Evolutionary conservation across 1,140 invertebrate species (phyloP).

Genomic region (Teleopsis dalmanni): DNA sequence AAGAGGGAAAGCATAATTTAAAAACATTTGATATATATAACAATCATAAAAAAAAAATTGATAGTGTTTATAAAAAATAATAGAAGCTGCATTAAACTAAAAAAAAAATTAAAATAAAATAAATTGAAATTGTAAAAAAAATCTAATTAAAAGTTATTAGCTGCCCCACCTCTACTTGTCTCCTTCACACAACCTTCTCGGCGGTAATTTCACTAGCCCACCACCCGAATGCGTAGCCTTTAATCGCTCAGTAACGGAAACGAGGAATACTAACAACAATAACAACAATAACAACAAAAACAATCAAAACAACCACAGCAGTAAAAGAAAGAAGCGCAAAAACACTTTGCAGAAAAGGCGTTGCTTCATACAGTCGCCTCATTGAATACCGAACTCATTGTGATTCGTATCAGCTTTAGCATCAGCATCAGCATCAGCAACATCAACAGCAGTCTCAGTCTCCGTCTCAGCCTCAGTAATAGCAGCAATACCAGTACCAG

Average conservation of each 20-base stretch:
- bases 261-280: too few species aligned
- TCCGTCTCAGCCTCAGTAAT: neutral
- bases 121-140: conserved; percentile 16
- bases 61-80: conserved; percentile 2
- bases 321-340: neutral
- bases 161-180: neutral
- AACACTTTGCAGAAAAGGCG: conserved; percentile 17
- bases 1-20: conserved; percentile 1
- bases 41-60: neutral
- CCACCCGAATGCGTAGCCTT: too few species aligned
- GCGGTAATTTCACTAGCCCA: neutral
- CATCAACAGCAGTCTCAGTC: neutral
- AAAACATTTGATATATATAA: neutral
- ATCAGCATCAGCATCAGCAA: neutral
- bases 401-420: neutral
- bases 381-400: conserved; percentile 1
- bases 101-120: neutral
- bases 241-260: too few species aligned
- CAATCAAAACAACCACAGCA: neutral
- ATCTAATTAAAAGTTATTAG: conserved; percentile 16
- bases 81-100: neutral
- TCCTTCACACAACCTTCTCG: neutral
- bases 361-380: conserved; percentile 12
- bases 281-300: conserved; percentile 1
- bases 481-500: neutral